Base-by-base conservation (phyloP, 2,113 vertebrate species). In the Alouatta palliata region DNA sequence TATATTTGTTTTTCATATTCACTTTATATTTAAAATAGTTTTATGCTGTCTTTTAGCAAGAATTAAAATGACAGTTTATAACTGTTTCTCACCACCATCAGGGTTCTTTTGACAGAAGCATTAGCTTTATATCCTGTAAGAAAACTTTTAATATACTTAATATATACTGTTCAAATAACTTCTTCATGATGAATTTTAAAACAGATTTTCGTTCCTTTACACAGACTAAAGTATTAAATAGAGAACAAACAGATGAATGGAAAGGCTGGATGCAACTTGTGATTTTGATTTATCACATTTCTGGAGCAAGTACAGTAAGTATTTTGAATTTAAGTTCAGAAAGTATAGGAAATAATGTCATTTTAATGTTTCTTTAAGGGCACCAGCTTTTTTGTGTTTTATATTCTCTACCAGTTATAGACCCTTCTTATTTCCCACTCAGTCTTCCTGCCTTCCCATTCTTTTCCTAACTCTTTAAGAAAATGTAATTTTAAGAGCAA, bases 241-340 rank as follows among this genome's bases (percentile, higher is more conserved):
- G 99, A 98, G 99, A 99, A 90, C 99, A 99, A 97, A 99, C 99
- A 0, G 99, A 99, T 95, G 99, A 99, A 97, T 99, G 99, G 99
- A 99, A 99, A 97, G 99, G 99, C 90, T 99, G 99, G 99, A 99
- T 99, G 99, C 99, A 99, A 95, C 99, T 99, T 87, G 99, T 99
- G 96, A 99, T 99, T 98, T 99, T 99, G 92, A 99, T 99, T 98
- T 99, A 99, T 98, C 99, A 99, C 98, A 99, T 99, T 93, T 99
- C 99, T 94, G 99, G 99, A 98, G 99, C 99, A 95, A 99, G 99
- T 87, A 99, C 99, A 95, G 99, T 99, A 98, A 99, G 99, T 99
- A 91, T 76, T 94, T 82, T 49, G 54, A 94, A 52, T 86, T 94
- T 84, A 81, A 58, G 6, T 92, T 85, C 37, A 92, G 47, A 92